phyloP scores from a whole-genome alignment of 1,140 invertebrate species.

The Brachionus rotundiformis region DNA sequence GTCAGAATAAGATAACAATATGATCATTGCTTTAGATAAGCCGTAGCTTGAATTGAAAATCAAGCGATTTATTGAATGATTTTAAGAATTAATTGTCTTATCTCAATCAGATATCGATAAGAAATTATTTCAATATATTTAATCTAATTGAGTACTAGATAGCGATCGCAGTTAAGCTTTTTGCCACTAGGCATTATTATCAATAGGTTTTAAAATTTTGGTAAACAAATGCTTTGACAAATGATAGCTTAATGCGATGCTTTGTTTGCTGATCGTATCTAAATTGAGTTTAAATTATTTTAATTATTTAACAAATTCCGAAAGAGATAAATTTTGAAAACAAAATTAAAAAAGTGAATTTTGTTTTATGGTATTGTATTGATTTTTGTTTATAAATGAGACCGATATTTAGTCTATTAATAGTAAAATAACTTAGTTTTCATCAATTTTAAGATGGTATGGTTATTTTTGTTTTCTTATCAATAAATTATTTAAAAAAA shows the following conservation, averaged over 20 bases:
- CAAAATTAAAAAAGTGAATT: not conserved
- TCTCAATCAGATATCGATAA: conserved; percentile 14
- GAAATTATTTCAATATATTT: conserved; percentile 12
- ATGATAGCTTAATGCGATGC: not conserved
- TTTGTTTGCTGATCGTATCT: not conserved
- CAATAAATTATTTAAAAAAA: not conserved
- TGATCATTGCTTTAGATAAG: not conserved
- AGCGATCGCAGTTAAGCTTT: not conserved
- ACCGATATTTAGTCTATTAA: not conserved
- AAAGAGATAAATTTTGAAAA: not conserved
- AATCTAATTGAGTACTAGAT: not conserved
- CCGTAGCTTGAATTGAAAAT: not conserved
- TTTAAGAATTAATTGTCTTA: conserved; percentile 1
- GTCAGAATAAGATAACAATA: not conserved
- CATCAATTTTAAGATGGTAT: conserved; percentile 7
- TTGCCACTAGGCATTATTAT: not conserved
- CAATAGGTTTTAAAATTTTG: not conserved
- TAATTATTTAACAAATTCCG: not conserved
- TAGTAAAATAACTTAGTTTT: not conserved
- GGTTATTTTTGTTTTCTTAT: not conserved
- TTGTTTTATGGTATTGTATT: not conserved
- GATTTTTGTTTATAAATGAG: not conserved
- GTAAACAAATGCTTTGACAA: conserved; percentile 3
- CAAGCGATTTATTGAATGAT: not conserved
- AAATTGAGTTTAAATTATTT: conserved; percentile 12